Conservation (phyloP, 2,113 vertebrate genomes). For the Corythaixoides concolor region DNA sequence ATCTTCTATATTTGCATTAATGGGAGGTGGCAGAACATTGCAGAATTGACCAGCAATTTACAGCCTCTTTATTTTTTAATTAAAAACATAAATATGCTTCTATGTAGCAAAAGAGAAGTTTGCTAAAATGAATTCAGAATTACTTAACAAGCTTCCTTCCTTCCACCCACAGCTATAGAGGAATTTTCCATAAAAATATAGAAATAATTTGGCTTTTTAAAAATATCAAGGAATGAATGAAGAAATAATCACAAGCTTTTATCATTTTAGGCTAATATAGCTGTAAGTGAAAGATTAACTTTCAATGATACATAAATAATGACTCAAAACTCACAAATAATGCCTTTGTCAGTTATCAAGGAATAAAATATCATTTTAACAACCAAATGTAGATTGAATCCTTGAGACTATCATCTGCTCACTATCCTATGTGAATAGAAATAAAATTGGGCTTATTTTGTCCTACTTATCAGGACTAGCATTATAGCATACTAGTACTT, state of each 20-base stretch:
- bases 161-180: not conserved
- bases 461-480: not conserved
- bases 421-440: not conserved
- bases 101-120: not conserved
- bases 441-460: not conserved
- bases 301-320: not conserved
- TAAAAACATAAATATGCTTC: conserved; percentile 59
- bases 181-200: not conserved
- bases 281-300: not conserved
- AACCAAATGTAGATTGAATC: not conserved
- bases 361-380: not conserved
- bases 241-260: not conserved
- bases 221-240: not conserved
- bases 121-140: conserved; percentile 1
- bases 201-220: not conserved
- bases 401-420: not conserved
- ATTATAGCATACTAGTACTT: not conserved
- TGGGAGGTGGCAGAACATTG: not conserved
- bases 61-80: conserved; percentile 54
- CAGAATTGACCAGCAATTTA: conserved; percentile 55
- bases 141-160: not conserved
- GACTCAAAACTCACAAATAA: not conserved
- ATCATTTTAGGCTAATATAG: not conserved
- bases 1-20: conserved; percentile 47
- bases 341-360: not conserved